Conservation (phyloP, 37 sponge, comb jelly and placozoan genomes). For the Theonella swinhoei region DNA sequence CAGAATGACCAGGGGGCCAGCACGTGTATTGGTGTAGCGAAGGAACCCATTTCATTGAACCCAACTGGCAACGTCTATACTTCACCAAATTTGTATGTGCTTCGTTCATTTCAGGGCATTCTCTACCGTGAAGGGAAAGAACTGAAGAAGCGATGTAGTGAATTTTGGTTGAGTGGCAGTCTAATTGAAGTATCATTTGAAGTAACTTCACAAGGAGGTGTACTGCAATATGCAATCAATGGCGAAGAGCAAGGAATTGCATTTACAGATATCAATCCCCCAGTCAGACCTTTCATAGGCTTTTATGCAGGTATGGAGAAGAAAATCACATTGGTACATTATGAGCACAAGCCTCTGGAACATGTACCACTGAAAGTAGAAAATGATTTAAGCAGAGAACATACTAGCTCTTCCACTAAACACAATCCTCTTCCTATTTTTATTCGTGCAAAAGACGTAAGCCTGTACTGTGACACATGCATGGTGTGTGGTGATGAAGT, state of each 20-base stretch:
- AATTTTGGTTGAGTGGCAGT: constrained; percentile 64
- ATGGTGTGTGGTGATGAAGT: constrained; percentile 2
- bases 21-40: constrained; percentile 45
- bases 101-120: constrained; percentile 59
- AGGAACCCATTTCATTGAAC: not conserved
- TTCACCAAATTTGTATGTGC: constrained; percentile 35
- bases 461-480: not conserved
- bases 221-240: constrained; percentile 5
- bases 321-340: constrained; percentile 38
- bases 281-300: constrained; percentile 35
- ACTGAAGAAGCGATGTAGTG: constrained; percentile 16
- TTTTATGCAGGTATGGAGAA: constrained; percentile 69
- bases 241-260: constrained; percentile 27
- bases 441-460: not conserved
- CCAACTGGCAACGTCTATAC: constrained; percentile 25
- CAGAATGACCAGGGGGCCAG: constrained; percentile 62
- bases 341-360: constrained; percentile 1
- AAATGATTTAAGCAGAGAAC: no score
- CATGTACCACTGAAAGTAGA: not conserved
- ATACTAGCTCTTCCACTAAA: not conserved
- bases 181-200: constrained; percentile 45
- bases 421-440: not conserved
- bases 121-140: constrained; percentile 43
- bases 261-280: constrained; percentile 35
- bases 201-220: not conserved